Evolutionary conservation across 2,797 vertebrate species (phyloP), one percentile per base, ranked within the genome.

Genomic region (Clarias laeviceps): DNA sequence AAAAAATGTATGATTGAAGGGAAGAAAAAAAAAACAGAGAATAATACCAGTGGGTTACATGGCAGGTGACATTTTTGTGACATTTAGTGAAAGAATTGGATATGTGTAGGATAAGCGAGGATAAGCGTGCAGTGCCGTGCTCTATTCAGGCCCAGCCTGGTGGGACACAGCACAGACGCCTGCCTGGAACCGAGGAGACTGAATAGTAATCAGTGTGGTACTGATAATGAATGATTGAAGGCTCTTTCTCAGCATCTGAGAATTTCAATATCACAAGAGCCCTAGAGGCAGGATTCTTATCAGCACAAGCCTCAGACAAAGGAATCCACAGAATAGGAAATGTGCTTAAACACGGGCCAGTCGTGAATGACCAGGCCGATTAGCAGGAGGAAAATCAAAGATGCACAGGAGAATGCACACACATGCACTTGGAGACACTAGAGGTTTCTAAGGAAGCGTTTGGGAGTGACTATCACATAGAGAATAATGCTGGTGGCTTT

Each of bases 251-350:
- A 84, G 93, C 91, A 94, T 93, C 92, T 94, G 92, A 94, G 93
- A 93, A 95, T 95, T 95, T 95, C 93, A 95, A 95, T 95, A 96
- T 95, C 94, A 95, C 93, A 95, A 94, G 93, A 94, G 93, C 91
- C 91, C 93, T 94, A 92, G 94, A 95, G 95, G 94, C 93, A 94
- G 93, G 94, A 94, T 95, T 94, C 94, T 95, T 96, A 96, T 96
- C 95, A 93, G 93, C 93, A 91, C 90, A 89, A 92, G 93, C 92
- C 93, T 92, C 92, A 94, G 94, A 95, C 95, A 95, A 95, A 95
- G 91, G 93, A 92, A 90, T 92, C 92, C 92, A 40, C 93, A 91
- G 91, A 93, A 92, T 94, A 93, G 95, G 94, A 95, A 94, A 95
- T 94, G 94, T 93, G 94, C 94, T 94, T 94, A 93, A 94, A 94